Percentiles rank a stretch among this genome's conserved stretches.
These are phyloP conservation scores for Dichetophora obliterata DNA, from an alignment of 2,888 invertebrate species.

Conservation along the genomic window DNA sequence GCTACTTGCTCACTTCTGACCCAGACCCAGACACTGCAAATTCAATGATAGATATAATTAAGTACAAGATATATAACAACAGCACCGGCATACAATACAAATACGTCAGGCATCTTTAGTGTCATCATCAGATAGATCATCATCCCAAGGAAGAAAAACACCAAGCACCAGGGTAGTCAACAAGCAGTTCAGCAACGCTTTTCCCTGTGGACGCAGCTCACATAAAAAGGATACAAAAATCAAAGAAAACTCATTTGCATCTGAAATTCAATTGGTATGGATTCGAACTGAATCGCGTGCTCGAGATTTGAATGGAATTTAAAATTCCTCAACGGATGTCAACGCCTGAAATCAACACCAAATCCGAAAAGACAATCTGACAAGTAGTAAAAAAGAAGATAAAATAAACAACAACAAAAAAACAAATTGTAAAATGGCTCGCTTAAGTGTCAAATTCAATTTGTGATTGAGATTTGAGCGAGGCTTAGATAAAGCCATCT, in stretches of 20 bases:
- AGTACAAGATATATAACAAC: neutral
- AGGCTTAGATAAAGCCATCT: neutral
- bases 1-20: neutral
- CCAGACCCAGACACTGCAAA: neutral
- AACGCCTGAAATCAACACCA: conserved; percentile 53
- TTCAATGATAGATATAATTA: neutral
- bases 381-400: conserved; percentile 17
- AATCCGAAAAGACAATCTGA: conserved; percentile 45
- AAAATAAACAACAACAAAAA: neutral
- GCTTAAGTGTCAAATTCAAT: conserved; percentile 60
- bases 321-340: conserved; percentile 58
- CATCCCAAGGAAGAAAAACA: neutral
- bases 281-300: conserved; percentile 45
- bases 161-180: neutral
- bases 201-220: conserved; percentile 12
- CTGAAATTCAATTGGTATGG: conserved; percentile 62
- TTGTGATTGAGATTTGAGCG: conserved; percentile 50
- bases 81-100: neutral
- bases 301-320: conserved; percentile 61
- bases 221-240: conserved; percentile 50
- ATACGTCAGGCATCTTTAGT: neutral
- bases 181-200: neutral
- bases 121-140: neutral
- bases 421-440: conserved; percentile 49
- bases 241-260: conserved; percentile 62